Base-by-base conservation (phyloP, 2,888 invertebrate species). In the Dynastes hyllus region DNA sequence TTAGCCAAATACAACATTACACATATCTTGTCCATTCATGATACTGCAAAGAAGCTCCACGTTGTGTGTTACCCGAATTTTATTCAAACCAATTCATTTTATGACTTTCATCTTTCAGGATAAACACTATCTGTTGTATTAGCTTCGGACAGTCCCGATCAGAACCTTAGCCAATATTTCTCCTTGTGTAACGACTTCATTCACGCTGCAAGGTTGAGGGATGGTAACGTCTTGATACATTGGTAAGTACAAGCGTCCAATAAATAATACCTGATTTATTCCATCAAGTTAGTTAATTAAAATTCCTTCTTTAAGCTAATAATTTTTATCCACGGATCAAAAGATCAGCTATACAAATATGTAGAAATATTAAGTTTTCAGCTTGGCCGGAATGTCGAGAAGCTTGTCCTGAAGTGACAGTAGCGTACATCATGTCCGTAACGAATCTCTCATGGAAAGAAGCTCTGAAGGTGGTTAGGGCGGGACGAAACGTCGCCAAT, bases 401-500 rank as follows among this genome's bases (percentile, higher is more conserved):
- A 98, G 98, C 86, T n/a, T n/a, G n/a, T n/a, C n/a, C n/a, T n/a
- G n/a, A n/a, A 0, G 95, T 98, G 76, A 96, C 97, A 0, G 97
- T 97, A 78, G 98, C 98, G 58, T 98, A 98, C 90, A 95, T 98
- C 82, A 98, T 98, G 98, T 95, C 97, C 66, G 96, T 95, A 80
- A 97, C 98, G 40, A 91, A 94, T 81, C 92, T 98, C 70, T 94
- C 93, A 78, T 98, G 97, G 97, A 95, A 97, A 84, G 98, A 98
- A 86, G 95, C 97, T 0, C 90, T 98, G 81, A 97, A 98, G 90
- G 97, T 97, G 80, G 97, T 98, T 71, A 92, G 97, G 81, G 96
- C 96, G 0, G 97, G 97, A 55, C 92, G 98, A 79, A 94, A 95
- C 0, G 96, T 97, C 65, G 98, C 98, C 86, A 98, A 98, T 91